Evolutionary conservation across 2,888 invertebrate species (phyloP).

Genomic region (Kryphioiulus occultus): DNA sequence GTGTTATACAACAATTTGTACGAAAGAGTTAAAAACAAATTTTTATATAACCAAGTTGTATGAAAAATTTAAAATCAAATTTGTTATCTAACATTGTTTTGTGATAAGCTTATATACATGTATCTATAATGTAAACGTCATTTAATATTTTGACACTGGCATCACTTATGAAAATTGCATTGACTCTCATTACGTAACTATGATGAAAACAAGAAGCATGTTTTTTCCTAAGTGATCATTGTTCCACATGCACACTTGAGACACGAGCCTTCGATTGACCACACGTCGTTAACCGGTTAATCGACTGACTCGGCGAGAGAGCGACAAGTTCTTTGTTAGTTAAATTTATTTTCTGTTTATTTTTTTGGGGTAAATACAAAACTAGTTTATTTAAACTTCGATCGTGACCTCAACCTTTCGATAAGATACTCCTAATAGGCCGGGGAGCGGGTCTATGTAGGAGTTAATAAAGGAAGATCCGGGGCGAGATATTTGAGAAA

Average conservation of each 20-base stretch:
- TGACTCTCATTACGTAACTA: background rate
- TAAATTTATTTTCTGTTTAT: background rate
- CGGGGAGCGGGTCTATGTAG: slow-evolving; percentile 35
- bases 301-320: background rate
- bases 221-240: background rate
- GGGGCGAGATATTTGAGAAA: slow-evolving; percentile 20
- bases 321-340: background rate
- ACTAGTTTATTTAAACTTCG: slow-evolving; percentile 35
- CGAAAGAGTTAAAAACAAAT: no score
- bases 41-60: no score
- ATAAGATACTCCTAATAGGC: slow-evolving; percentile 3
- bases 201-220: background rate
- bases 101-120: no score
- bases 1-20: no score
- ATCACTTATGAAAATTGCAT: background rate
- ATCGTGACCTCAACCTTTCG: slow-evolving; percentile 26
- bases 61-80: no score
- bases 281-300: background rate
- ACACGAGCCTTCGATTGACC: no score
- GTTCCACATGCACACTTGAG: background rate
- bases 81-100: no score
- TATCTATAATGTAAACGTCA: no score
- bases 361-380: background rate
- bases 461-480: slow-evolving; percentile 35
- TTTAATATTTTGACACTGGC: no score